A percentile compares a stretch with the other conserved stretches of the same genome.
phyloP scores from a whole-genome alignment of 2,888 invertebrate genomes.

The Vandiemenella viatica region DNA sequence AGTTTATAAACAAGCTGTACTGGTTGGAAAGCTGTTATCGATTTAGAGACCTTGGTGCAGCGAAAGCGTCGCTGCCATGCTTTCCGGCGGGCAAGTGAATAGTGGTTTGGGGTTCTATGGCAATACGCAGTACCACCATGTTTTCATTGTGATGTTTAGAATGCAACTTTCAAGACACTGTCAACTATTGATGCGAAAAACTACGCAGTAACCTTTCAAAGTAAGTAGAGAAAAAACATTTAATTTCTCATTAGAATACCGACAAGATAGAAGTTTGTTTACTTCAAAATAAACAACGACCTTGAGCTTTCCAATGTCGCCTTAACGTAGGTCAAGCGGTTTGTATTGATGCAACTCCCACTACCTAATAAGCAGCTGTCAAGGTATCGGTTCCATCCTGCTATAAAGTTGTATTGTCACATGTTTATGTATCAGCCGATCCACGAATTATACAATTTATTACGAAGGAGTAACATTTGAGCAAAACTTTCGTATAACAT shows the following conservation, averaged over 20 bases:
- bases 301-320: slow-evolving; percentile 15
- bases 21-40: slow-evolving; percentile 8
- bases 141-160: slow-evolving; percentile 5
- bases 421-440: no score
- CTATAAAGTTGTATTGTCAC: no score
- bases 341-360: slow-evolving; percentile 5
- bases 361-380: slow-evolving; percentile 6
- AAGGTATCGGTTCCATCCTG: neutral
- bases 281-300: slow-evolving; percentile 11
- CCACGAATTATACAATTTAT: no score
- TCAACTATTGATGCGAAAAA: neutral
- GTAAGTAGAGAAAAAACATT: slow-evolving; percentile 6
- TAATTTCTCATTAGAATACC: neutral
- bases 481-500: no score
- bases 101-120: slow-evolving; percentile 3
- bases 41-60: slow-evolving; percentile 9
- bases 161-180: slow-evolving; percentile 3
- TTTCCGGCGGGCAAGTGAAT: slow-evolving; percentile 10
- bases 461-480: no score
- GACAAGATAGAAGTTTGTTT: neutral
- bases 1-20: neutral
- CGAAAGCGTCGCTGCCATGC: slow-evolving; percentile 12
- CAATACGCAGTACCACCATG: slow-evolving; percentile 10
- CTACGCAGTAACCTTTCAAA: neutral
- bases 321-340: slow-evolving; percentile 15